Evolutionary conservation across 2,888 invertebrate genomes (phyloP), one percentile per base, ranked within the genome.

Genomic region (Plagodis pulveraria): DNA sequence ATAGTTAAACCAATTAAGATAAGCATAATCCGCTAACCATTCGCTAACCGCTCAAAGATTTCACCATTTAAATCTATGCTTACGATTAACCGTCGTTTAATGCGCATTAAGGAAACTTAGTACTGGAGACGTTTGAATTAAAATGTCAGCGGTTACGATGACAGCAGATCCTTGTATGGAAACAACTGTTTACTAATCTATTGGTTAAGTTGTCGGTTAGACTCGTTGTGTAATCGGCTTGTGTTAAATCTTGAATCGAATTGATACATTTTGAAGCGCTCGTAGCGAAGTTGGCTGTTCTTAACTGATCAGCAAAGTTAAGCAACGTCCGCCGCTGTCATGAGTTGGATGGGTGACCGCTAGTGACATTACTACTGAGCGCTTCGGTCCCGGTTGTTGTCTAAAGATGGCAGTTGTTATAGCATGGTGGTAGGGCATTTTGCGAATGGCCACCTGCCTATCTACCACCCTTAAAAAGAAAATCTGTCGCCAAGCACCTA

Each of bases 101-200:
- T 41, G 50, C 9, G 42, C 50, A 53, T 42, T 48, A 58, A 34
- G 45, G 40, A 40, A 40, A 40, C 40, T 48, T 63, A 66, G 69
- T 70, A 59, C 60, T 58, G 56, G 58, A 64, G 60, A 61, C 50
- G 64, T 53, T 63, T 62, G 66, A 70, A 74, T 77, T 75, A 71
- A 74, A 78, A 75, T 73, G 73, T 76, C 74, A 72, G 62, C 56
- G 5, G 52, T 44, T 51, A 61, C 52, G 56, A 56, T 61, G 60
- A 61, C 60, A 61, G 49, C 49, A 22, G 47, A 46, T 56, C 60
- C 60, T 61, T 61, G 60, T 61, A 61, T 42, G 60, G 60, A 49
- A 47, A 60, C 55, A 52, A 46, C 51, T 47, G 52, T 56, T 52
- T 36, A 52, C 52, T 56, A 61, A 56, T 56, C 56, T 41, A 10